Evolutionary conservation across 2,888 invertebrate genomes (phyloP), one percentile per base, ranked within the genome.

Genomic region (Lottia gigantea): DNA sequence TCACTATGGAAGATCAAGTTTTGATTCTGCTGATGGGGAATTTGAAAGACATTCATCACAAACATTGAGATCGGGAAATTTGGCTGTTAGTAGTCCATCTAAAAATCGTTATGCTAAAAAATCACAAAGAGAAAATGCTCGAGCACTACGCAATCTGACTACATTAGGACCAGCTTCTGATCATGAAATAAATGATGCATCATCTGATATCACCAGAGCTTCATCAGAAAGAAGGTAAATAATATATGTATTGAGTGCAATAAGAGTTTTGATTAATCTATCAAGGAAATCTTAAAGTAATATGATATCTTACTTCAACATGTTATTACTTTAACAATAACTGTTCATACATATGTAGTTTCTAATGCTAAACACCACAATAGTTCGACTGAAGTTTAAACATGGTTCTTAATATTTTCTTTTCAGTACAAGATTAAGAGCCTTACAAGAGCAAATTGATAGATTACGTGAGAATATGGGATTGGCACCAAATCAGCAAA

Each of bases 401-500:
- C 1, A 8, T 11, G 7, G 1, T 40, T 8, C 11, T 62, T 25
- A 66, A 71, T 61, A 2, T 26, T 64, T 55, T 69, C 49, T 70
- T 76, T 74, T 46, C 75, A 83, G 83, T 70, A 76, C 78, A 31
- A 73, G 82, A 64, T 72, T 84, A 26, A 79, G 80, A 71, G 72
- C 80, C 55, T 71, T 84, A 8, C 81, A 83, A 46, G 81, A 80
- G 26, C 83, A 84, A 73, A 80, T 84, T 23, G 83, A 82, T 14
- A 78, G 77, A 64, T 74, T 84, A 23, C 76, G 82, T 63, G 80
- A 82, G 47, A 81, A 80, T 64, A 81, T 84, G 66, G 70, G 76
- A 25, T 75, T 76, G 66, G 81, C 81, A 31, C 73, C 79, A 23
- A 80, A 81, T 63, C 78, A 76, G 66, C 73, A 62, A 23, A 76